phyloP scores from a whole-genome alignment of 2,113 vertebrate species.

The Zeus faber region DNA sequence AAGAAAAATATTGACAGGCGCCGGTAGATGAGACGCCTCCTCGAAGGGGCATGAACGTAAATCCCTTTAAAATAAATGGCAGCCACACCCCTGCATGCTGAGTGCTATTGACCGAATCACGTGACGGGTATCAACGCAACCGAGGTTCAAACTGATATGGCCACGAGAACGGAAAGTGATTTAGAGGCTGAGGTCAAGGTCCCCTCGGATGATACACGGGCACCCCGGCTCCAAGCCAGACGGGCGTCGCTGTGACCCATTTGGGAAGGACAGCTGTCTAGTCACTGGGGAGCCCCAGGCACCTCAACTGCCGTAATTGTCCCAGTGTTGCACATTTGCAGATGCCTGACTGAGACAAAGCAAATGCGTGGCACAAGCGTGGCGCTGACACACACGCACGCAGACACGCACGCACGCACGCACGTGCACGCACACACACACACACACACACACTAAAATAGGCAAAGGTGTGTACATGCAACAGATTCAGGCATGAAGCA shows the following conservation, averaged over 20 bases:
- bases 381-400: not conserved
- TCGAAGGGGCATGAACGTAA: slow-evolving; percentile 18
- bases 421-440: slow-evolving; percentile 14
- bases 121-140: slow-evolving; percentile 29
- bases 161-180: slow-evolving; percentile 62
- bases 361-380: slow-evolving; percentile 1
- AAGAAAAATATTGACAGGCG: too few species aligned
- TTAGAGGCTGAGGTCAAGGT: slow-evolving; percentile 56
- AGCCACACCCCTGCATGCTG: slow-evolving; percentile 22
- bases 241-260: slow-evolving; percentile 47
- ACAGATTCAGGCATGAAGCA: too few species aligned
- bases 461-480: too few species aligned
- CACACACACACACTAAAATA: slow-evolving; percentile 16
- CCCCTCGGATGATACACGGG: slow-evolving; percentile 56
- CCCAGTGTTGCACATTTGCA: slow-evolving; percentile 37
- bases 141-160: slow-evolving; percentile 53
- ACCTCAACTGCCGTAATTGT: slow-evolving; percentile 37
- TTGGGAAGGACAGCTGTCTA: slow-evolving; percentile 33
- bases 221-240: slow-evolving; percentile 19
- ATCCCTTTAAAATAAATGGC: slow-evolving; percentile 30
- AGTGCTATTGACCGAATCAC: slow-evolving; percentile 54
- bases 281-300: slow-evolving; percentile 27
- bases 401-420: slow-evolving; percentile 1
- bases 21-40: too few species aligned
- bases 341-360: slow-evolving; percentile 25